Evolutionary conservation across 1,140 invertebrate species (phyloP).

Genomic region (Metopolophium dirhodum): DNA sequence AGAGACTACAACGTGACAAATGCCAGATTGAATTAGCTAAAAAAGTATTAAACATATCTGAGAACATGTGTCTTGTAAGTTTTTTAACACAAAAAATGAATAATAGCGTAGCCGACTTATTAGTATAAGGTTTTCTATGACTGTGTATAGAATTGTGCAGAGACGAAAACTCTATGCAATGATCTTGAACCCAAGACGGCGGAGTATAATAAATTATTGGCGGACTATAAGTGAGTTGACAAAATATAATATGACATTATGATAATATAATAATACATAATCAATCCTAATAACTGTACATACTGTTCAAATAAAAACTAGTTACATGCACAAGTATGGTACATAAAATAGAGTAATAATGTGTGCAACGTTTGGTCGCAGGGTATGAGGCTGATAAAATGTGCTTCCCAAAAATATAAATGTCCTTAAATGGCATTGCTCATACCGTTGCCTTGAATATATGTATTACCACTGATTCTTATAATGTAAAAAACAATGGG

Average conservation of each 20-base stretch:
- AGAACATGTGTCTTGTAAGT: neutral
- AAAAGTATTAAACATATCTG: slow-evolving; percentile 41
- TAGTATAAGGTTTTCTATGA: neutral
- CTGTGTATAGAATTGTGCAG: slow-evolving; percentile 31
- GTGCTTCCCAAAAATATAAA: too few relatives aligned
- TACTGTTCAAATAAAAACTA: too few relatives aligned
- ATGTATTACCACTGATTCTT: too few relatives aligned
- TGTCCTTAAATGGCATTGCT: too few relatives aligned
- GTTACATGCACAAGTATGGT: neutral
- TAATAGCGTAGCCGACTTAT: neutral
- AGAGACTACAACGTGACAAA: neutral
- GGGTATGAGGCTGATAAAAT: too few relatives aligned
- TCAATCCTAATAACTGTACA: too few relatives aligned
- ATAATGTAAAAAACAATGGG: too few relatives aligned
- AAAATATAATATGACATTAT: neutral
- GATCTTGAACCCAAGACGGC: neutral
- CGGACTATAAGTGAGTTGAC: neutral
- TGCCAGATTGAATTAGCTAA: slow-evolving; percentile 42
- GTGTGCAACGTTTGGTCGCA: too few relatives aligned
- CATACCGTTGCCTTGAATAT: too few relatives aligned
- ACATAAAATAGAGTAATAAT: too few relatives aligned
- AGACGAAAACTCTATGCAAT: neutral
- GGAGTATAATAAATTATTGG: neutral
- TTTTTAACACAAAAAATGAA: neutral
- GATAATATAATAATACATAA: too few relatives aligned